These are phyloP conservation scores for Neodiprion pinetum DNA, from an alignment of 1,140 invertebrate genomes.

Conservation along the genomic window DNA sequence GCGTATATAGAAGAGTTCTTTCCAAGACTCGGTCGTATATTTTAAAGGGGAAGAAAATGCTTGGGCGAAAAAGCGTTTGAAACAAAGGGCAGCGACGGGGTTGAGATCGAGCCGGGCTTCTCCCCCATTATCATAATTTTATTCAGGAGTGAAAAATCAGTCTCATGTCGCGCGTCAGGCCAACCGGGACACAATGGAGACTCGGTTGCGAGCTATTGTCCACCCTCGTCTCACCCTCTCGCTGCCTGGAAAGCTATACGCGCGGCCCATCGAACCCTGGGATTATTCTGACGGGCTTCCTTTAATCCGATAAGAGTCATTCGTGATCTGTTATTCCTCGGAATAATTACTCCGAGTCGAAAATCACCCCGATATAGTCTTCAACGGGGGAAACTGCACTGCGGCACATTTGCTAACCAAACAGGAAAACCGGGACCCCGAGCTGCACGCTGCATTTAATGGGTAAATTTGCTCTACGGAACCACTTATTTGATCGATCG, in stretches of 20 bases:
- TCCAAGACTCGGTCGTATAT: conserved; percentile 22
- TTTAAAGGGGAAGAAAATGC: conserved; percentile 24
- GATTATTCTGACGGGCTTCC: conserved; percentile 23
- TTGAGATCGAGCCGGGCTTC: conserved; percentile 21
- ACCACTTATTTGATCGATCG: no score
- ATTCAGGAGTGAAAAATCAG: conserved; percentile 54
- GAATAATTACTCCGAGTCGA: not conserved
- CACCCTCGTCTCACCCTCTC: conserved; percentile 28
- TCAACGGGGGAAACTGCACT: no score
- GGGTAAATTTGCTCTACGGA: no score
- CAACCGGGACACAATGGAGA: conserved; percentile 35
- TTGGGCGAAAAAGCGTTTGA: conserved; percentile 30
- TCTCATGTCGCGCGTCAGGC: conserved; percentile 41
- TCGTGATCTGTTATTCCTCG: not conserved
- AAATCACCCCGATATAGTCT: no score
- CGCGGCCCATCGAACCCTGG: conserved; percentile 24
- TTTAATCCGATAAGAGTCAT: conserved; percentile 16
- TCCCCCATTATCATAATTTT: conserved; percentile 55
- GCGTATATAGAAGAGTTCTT: no score
- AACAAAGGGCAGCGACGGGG: conserved; percentile 38
- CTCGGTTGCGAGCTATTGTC: conserved; percentile 33
- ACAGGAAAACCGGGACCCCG: no score
- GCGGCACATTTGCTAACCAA: no score
- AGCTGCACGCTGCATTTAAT: no score
- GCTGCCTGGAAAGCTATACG: conserved; percentile 15